Evolutionary conservation across 2,888 invertebrate genomes (phyloP).

Genomic region (Antheraea yamamai): DNA sequence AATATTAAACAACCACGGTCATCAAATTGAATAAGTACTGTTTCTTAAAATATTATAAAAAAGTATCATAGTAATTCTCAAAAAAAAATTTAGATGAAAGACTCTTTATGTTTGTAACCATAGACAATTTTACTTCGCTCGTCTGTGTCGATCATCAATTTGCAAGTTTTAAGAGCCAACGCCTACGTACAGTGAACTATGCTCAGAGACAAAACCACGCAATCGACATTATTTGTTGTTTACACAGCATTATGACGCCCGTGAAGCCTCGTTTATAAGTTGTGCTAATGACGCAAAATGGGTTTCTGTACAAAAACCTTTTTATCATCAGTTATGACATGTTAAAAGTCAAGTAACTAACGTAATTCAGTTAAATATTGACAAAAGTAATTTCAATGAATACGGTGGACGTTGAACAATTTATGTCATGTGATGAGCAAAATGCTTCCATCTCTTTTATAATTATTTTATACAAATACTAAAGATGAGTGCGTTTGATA

Average conservation of each 20-base stretch:
- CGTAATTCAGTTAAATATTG: conserved; percentile 16
- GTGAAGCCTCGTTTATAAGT: conserved; percentile 18
- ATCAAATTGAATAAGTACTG: not conserved
- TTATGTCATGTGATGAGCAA: conserved; percentile 1
- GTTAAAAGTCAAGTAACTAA: conserved; percentile 17
- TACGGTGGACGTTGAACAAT: not conserved
- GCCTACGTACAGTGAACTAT: conserved; percentile 43
- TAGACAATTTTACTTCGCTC: conserved; percentile 46
- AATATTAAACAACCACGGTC: not conserved
- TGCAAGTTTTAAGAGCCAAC: conserved; percentile 53
- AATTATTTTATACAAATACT: not conserved
- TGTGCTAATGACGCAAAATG: conserved; percentile 17
- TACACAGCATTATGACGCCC: conserved; percentile 20
- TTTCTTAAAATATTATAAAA: not conserved
- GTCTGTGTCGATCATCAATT: conserved; percentile 51
- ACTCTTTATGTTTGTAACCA: conserved; percentile 34
- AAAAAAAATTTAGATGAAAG: conserved; percentile 26
- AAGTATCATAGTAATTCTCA: not conserved
- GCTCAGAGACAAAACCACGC: conserved; percentile 32
- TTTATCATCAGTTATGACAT: conserved; percentile 9
- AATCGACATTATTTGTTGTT: conserved; percentile 26
- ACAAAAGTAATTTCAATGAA: conserved; percentile 10
- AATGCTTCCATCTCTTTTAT: not conserved
- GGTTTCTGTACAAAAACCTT: conserved; percentile 13
- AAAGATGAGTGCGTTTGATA: too few relatives aligned